Percentiles rank a stretch among this genome's conserved stretches.
Evolutionary conservation across 2,888 invertebrate genomes (phyloP).

Genomic region (Anagyrus pseudococci): DNA sequence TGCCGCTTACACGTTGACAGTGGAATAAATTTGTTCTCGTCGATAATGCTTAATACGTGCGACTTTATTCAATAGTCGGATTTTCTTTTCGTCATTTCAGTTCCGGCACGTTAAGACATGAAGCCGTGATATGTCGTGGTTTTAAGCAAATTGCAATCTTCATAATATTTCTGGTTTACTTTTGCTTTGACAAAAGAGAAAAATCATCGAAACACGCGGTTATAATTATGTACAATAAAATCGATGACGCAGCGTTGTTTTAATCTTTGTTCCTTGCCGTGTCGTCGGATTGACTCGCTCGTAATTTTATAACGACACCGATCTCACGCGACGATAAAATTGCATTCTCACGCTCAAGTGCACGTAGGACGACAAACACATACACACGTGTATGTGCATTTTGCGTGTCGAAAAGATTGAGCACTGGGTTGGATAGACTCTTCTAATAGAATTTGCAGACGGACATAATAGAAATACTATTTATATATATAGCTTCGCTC

Average conservation of each 20-base stretch:
- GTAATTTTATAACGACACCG: neutral
- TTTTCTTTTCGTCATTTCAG: neutral
- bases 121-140: constrained; percentile 33
- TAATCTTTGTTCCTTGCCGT: too few relatives aligned
- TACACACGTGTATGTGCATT: constrained; percentile 12
- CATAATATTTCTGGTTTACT: constrained; percentile 12
- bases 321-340: neutral
- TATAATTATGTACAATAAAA: constrained; percentile 37
- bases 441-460: constrained; percentile 62
- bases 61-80: constrained; percentile 1
- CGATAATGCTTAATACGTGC: neutral
- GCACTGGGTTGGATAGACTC: constrained; percentile 52
- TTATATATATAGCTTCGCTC: constrained; percentile 39
- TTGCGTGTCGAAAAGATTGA: constrained; percentile 23
- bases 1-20: neutral
- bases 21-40: neutral
- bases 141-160: constrained; percentile 26
- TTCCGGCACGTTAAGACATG: neutral
- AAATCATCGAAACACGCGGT: constrained; percentile 34
- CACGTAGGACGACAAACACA: constrained; percentile 28
- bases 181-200: constrained; percentile 20
- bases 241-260: neutral
- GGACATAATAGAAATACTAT: constrained; percentile 61
- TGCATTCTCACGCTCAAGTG: constrained; percentile 14
- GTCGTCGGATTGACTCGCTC: too few relatives aligned